A percentile compares a stretch with the other conserved stretches of the same genome.
These are phyloP conservation scores for Seriola quinqueradiata DNA, from an alignment of 2,113 vertebrate species.

Conservation along the genomic window DNA sequence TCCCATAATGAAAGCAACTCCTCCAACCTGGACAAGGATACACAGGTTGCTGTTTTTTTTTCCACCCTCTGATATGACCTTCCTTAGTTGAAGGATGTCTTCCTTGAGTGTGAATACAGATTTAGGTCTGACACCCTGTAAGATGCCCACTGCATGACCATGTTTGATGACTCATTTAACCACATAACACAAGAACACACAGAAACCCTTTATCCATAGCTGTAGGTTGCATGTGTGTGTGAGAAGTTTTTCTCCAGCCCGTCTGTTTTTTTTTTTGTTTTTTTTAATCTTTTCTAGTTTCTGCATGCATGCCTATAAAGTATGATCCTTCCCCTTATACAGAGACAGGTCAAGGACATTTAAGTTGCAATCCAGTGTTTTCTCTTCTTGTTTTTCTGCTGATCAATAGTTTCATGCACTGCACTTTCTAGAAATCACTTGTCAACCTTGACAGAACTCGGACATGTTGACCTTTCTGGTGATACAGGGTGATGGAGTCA, in stretches of 20 bases:
- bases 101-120: neutral
- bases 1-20: too few relatives aligned
- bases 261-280: neutral
- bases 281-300: neutral
- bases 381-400: neutral
- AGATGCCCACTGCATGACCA: neutral
- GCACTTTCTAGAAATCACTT: neutral
- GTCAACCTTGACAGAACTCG: neutral
- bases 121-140: neutral
- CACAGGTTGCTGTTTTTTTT: too few relatives aligned
- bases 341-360: neutral
- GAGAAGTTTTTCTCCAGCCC: neutral
- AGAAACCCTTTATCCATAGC: neutral
- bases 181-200: neutral
- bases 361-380: neutral
- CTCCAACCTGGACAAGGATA: too few relatives aligned
- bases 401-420: neutral
- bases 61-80: too few relatives aligned
- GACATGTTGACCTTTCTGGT: neutral
- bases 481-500: neutral
- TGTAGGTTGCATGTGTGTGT: neutral
- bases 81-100: neutral
- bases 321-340: neutral
- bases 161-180: neutral
- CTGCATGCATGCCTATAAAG: neutral